phyloP scores from a whole-genome alignment of 1,140 invertebrate species.

The Pseudomyrmex flavicornis region DNA sequence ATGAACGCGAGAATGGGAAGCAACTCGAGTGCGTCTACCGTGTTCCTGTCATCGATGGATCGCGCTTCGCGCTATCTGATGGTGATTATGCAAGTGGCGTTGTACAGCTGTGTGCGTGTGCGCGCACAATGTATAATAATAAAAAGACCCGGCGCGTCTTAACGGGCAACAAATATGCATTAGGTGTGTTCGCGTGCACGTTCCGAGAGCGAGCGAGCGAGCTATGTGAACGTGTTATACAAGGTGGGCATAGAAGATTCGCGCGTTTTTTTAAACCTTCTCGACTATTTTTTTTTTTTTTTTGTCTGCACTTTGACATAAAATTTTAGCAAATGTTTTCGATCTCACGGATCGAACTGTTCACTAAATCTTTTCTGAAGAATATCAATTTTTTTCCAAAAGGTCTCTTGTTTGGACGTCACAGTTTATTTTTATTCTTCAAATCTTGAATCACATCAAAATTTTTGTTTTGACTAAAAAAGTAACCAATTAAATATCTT shows the following conservation, averaged over 20 bases:
- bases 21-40: slow-evolving; percentile 69
- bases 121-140: slow-evolving; percentile 66
- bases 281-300: no score
- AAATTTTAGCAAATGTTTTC: no score
- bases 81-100: slow-evolving; percentile 69
- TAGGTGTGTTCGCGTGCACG: slow-evolving; percentile 47
- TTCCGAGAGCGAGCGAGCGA: slow-evolving; percentile 6
- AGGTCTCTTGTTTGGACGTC: no score
- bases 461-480: no score
- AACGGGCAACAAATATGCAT: slow-evolving; percentile 67
- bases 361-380: no score
- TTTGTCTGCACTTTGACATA: no score
- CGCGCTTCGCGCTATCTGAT: slow-evolving; percentile 74
- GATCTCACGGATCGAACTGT: no score
- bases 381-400: no score
- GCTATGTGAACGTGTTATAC: slow-evolving; percentile 58
- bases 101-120: slow-evolving; percentile 47
- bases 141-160: slow-evolving; percentile 56
- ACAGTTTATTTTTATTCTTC: no score
- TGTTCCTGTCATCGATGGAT: slow-evolving; percentile 77
- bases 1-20: slow-evolving; percentile 70
- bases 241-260: neutral
- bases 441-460: no score
- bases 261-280: no score
- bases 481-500: no score